These are phyloP conservation scores for Ornithorhynchus anatinus DNA, from an alignment of 2,113 vertebrate genomes.

Conservation along the genomic window DNA sequence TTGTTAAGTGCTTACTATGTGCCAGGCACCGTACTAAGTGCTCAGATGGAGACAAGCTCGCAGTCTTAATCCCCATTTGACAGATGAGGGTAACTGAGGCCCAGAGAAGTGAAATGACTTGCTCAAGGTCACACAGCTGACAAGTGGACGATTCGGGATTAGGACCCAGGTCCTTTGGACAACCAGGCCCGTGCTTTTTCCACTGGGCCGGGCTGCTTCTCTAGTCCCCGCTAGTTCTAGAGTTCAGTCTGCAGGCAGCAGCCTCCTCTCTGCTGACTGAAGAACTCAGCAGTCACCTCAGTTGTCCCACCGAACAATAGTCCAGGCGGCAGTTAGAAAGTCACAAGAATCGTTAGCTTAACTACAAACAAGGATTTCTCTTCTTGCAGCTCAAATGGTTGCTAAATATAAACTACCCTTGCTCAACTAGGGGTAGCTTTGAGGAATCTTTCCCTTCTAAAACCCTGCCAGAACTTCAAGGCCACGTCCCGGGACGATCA, in stretches of 20 bases:
- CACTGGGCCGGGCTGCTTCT: not conserved
- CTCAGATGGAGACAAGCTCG: too few relatives aligned
- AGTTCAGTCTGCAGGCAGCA: conserved; percentile 42
- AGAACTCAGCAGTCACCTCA: conserved; percentile 10
- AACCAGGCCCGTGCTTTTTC: not conserved
- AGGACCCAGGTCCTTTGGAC: not conserved
- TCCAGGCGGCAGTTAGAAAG: conserved; percentile 23
- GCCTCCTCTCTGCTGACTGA: conserved; percentile 37
- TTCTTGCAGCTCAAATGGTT: conserved; percentile 9
- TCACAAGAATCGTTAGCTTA: conserved; percentile 25
- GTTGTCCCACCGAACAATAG: conserved; percentile 17
- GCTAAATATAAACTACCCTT: conserved; percentile 3
- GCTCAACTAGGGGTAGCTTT: conserved; percentile 18
- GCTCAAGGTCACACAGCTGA: too few relatives aligned
- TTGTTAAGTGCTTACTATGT: too few relatives aligned
- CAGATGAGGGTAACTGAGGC: too few relatives aligned
- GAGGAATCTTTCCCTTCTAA: not conserved
- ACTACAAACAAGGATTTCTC: not conserved
- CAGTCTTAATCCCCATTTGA: too few relatives aligned
- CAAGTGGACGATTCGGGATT: too few relatives aligned
- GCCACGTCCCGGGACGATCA: too few relatives aligned
- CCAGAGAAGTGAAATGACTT: too few relatives aligned
- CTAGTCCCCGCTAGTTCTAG: not conserved
- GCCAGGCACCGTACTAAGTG: too few relatives aligned
- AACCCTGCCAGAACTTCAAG: too few relatives aligned